Percentiles rank a stretch among this genome's conserved stretches.
These are phyloP conservation scores for Nothobranchius furzeri DNA, from an alignment of 2,113 vertebrate genomes.

Conservation along the genomic window DNA sequence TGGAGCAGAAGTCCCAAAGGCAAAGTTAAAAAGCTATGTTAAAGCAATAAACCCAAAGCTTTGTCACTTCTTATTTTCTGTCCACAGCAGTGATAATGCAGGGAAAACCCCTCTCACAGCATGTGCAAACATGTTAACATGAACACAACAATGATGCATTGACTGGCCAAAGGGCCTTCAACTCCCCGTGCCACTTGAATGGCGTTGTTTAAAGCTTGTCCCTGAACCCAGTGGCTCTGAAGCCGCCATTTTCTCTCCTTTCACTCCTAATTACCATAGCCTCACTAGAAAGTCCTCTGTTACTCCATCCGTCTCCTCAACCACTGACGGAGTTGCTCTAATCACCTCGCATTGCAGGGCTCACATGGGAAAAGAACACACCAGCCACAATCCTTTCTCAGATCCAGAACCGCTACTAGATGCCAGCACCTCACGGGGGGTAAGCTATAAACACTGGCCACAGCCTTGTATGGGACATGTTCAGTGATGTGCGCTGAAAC, in stretches of 20 bases:
- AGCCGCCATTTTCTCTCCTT: slow-evolving; percentile 73
- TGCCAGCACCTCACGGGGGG: slow-evolving; percentile 75
- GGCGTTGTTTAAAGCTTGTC: slow-evolving; percentile 71
- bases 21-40: too few species aligned
- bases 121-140: slow-evolving; percentile 67
- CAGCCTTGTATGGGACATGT: slow-evolving; percentile 73
- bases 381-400: slow-evolving; percentile 67
- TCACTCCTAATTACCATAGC: slow-evolving; percentile 80
- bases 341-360: slow-evolving; percentile 77
- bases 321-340: slow-evolving; percentile 73
- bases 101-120: slow-evolving; percentile 51
- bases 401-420: slow-evolving; percentile 60
- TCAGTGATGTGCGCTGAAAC: slow-evolving; percentile 70
- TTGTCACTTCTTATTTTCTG: not conserved
- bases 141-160: slow-evolving; percentile 70
- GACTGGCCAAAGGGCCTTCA: slow-evolving; percentile 70
- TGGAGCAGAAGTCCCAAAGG: too few species aligned
- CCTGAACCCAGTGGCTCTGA: slow-evolving; percentile 71
- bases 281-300: slow-evolving; percentile 79
- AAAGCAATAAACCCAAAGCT: not conserved
- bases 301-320: slow-evolving; percentile 82
- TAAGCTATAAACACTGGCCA: slow-evolving; percentile 73
- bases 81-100: slow-evolving; percentile 22
- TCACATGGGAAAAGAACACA: slow-evolving; percentile 75
- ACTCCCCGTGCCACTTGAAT: slow-evolving; percentile 64